Conservation (phyloP, 2,113 vertebrate genomes). For the Halichoerus grypus region DNA sequence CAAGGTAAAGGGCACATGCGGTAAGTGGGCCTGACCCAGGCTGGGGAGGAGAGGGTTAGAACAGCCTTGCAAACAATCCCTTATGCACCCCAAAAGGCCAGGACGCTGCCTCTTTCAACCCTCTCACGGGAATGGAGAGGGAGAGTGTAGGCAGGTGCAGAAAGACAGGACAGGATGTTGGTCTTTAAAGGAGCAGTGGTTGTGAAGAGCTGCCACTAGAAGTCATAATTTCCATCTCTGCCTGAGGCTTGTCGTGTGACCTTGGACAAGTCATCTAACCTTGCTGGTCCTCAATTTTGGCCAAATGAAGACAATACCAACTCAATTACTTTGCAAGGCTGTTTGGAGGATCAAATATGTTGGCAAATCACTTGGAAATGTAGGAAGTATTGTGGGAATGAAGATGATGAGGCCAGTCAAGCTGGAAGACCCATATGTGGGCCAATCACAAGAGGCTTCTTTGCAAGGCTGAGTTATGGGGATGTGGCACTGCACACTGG, state of each 20-base stretch:
- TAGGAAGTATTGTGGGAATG: slow-evolving; percentile 47
- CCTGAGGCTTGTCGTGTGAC: slow-evolving; percentile 11
- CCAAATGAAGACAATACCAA: slow-evolving; percentile 50
- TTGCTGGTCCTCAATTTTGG: slow-evolving; percentile 52
- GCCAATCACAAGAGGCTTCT: slow-evolving; percentile 61
- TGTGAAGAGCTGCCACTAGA: slow-evolving; percentile 14
- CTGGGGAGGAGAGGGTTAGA: slow-evolving; percentile 52
- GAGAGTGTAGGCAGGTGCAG: slow-evolving; percentile 33
- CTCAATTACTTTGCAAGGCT: slow-evolving; percentile 38
- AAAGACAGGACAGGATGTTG: slow-evolving; percentile 47
- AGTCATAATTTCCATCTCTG: neutral
- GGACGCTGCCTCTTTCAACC: slow-evolving; percentile 51
- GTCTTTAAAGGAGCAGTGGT: slow-evolving; percentile 55
- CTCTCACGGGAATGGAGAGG: neutral
- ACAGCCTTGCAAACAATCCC: slow-evolving; percentile 78
- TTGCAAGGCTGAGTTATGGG: slow-evolving; percentile 66
- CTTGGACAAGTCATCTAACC: slow-evolving; percentile 36
- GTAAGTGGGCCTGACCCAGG: slow-evolving; percentile 60
- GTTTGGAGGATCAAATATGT: slow-evolving; percentile 49
- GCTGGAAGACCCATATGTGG: neutral
- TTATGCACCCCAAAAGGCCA: slow-evolving; percentile 60
- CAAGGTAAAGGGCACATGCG: slow-evolving; percentile 71
- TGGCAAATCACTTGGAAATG: slow-evolving; percentile 59
- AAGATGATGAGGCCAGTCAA: slow-evolving; percentile 37
- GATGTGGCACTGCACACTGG: slow-evolving; percentile 19